Percentiles rank a stretch among this genome's conserved stretches.
phyloP scores from a whole-genome alignment of 2,113 vertebrate species.

The Hydrochoerus hydrochaeris region DNA sequence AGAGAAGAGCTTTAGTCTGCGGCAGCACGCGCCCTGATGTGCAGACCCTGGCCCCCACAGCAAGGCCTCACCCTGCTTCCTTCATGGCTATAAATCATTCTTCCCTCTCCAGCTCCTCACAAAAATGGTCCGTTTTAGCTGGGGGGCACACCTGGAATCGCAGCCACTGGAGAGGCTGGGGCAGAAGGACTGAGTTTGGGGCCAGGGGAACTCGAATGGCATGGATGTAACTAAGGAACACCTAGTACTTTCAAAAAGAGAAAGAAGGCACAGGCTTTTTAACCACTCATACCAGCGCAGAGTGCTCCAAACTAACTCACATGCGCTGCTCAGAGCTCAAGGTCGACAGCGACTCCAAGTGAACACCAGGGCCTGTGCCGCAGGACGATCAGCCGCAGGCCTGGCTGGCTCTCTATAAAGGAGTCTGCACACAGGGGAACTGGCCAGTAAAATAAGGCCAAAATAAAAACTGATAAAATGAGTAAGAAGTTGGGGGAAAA shows the following conservation, averaged over 20 bases:
- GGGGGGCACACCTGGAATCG: background rate
- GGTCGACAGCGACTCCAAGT: background rate
- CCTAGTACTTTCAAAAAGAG: background rate
- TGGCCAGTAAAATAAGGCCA: background rate
- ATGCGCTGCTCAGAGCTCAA: background rate
- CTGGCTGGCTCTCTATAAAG: background rate
- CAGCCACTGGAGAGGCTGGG: background rate
- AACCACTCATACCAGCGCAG: background rate
- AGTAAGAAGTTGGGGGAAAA: background rate
- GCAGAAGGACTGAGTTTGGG: background rate
- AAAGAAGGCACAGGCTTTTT: background rate
- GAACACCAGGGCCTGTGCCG: background rate
- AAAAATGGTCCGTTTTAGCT: background rate
- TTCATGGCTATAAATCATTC: background rate
- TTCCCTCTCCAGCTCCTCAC: background rate
- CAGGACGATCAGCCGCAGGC: background rate
- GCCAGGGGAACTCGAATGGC: background rate
- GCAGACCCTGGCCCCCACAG: background rate
- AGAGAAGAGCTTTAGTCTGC: too few species aligned
- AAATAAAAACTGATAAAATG: background rate
- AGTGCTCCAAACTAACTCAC: background rate
- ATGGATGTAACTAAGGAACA: background rate
- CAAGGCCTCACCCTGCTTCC: conserved; percentile 20
- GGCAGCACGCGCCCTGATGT: too few species aligned
- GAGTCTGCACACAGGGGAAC: background rate